phyloP scores from a whole-genome alignment of 2,797 vertebrate genomes.

The Botia kubotai region DNA sequence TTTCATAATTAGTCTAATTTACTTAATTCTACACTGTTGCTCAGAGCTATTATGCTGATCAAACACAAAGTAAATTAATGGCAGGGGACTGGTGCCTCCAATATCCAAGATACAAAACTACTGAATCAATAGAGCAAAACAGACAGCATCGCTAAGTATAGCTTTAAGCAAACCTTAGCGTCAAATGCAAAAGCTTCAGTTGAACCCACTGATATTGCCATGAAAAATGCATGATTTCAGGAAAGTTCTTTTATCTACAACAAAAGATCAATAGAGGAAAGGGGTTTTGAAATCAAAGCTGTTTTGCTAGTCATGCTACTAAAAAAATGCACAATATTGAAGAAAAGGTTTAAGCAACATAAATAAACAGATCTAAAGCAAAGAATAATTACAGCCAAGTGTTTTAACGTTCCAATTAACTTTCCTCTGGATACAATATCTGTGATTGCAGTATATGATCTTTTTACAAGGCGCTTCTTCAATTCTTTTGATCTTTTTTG shows the following conservation, averaged over 20 bases:
- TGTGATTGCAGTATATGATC: no score
- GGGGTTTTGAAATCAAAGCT: constrained; percentile 80
- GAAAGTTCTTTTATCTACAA: constrained; percentile 78
- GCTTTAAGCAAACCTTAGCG: constrained; percentile 82
- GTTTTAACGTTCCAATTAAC: constrained; percentile 68
- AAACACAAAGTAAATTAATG: constrained; percentile 79
- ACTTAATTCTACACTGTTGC: constrained; percentile 71
- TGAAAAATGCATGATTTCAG: constrained; percentile 85
- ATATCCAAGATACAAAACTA: constrained; percentile 76
- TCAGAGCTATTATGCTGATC: constrained; percentile 76
- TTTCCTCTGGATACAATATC: no score
- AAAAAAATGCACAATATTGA: constrained; percentile 70
- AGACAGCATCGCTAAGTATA: constrained; percentile 82
- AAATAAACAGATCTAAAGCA: constrained; percentile 56
- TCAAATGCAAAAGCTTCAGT: constrained; percentile 80
- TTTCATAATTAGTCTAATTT: constrained; percentile 74
- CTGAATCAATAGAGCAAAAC: constrained; percentile 83
- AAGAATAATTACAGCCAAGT: constrained; percentile 70
- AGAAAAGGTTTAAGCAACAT: constrained; percentile 71
- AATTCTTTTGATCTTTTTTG: no score
- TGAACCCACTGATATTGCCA: constrained; percentile 75
- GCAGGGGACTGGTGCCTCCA: constrained; percentile 76
- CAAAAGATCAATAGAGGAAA: constrained; percentile 81
- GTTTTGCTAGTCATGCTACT: constrained; percentile 72
- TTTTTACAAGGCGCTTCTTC: no score